phyloP scores from a whole-genome alignment of 2,888 invertebrate genomes.

The Spicauda simplicius region DNA sequence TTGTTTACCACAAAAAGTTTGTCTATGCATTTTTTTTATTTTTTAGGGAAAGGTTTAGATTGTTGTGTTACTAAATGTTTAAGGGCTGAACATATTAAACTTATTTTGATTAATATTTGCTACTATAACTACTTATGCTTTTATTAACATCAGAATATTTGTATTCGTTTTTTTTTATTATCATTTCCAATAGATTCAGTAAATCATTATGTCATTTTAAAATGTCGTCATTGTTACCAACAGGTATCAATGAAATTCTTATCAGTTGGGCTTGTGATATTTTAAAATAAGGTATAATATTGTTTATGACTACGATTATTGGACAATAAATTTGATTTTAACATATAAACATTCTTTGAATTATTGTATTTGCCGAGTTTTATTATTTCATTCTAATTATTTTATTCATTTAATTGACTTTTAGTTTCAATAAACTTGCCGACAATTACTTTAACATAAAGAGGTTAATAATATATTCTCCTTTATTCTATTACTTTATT shows the following conservation, averaged over 20 bases:
- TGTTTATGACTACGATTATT: slow-evolving; percentile 17
- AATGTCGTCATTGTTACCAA: neutral
- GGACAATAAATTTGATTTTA: slow-evolving; percentile 22
- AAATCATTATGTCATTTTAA: neutral
- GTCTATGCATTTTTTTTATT: no score
- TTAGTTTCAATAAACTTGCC: no score
- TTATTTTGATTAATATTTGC: neutral
- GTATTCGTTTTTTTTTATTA: neutral
- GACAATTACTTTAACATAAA: no score
- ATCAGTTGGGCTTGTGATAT: slow-evolving; percentile 18
- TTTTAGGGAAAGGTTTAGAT: neutral
- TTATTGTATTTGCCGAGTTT: slow-evolving; percentile 8
- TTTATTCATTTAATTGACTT: no score
- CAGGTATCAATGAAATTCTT: slow-evolving; percentile 16
- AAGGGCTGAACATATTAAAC: neutral
- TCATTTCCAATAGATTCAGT: neutral
- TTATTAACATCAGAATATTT: neutral
- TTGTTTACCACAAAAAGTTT: no score
- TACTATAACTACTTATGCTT: neutral
- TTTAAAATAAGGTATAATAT: neutral
- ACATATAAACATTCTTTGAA: slow-evolving; percentile 4
- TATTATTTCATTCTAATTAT: no score
- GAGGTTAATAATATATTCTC: no score
- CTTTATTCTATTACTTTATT: no score
- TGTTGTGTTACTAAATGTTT: neutral